Conservation (phyloP, 1,140 invertebrate species). For the Saccostrea cuccullata region DNA sequence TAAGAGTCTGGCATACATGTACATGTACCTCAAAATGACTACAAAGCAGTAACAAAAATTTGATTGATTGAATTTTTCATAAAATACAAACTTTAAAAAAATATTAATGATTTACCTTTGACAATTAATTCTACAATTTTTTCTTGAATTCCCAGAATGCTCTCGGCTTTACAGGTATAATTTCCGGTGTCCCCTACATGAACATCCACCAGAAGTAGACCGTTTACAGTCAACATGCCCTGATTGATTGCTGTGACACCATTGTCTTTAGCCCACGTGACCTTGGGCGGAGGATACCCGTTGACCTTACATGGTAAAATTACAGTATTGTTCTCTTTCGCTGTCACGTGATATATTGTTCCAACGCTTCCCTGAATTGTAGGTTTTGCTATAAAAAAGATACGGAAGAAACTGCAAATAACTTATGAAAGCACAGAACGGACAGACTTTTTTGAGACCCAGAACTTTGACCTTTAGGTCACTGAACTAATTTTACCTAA, state of each 20-base stretch:
- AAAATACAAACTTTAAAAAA: neutral
- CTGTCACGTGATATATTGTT: conserved; percentile 42
- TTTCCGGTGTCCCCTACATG: conserved; percentile 38
- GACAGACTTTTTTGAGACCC: neutral
- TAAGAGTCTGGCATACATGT: no score
- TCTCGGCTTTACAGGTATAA: conserved; percentile 47
- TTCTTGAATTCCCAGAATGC: conserved; percentile 45
- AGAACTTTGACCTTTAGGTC: neutral
- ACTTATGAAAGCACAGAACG: neutral
- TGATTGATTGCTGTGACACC: neutral
- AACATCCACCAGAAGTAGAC: conserved; percentile 37
- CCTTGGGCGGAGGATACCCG: conserved; percentile 36
- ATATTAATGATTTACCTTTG: neutral
- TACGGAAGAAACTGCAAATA: neutral
- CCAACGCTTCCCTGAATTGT: conserved; percentile 37
- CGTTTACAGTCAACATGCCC: conserved; percentile 44
- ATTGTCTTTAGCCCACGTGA: conserved; percentile 43
- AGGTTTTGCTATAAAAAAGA: conserved; percentile 42
- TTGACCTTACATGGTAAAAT: conserved; percentile 48
- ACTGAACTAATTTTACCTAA: neutral
- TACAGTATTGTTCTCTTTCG: conserved; percentile 46
- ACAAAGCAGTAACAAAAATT: no score
- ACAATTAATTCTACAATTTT: conserved; percentile 40
- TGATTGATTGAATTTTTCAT: neutral
- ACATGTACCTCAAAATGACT: no score